Evolutionary conservation across 2,797 vertebrate species (phyloP).

Genomic region (Semotilus atromaculatus): DNA sequence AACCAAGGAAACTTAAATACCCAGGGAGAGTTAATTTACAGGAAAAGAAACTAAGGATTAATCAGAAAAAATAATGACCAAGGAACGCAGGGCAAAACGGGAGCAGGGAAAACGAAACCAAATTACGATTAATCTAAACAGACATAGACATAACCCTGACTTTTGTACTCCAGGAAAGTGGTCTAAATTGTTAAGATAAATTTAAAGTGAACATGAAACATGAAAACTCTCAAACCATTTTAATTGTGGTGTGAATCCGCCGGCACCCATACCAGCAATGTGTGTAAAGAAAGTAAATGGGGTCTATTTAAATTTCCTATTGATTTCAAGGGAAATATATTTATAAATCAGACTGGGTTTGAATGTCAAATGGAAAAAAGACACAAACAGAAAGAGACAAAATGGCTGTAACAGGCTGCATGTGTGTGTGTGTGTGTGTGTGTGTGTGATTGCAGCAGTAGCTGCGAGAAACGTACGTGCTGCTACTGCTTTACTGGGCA

Average conservation of each 20-base stretch:
- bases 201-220: constrained; percentile 16
- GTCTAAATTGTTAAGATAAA: constrained; percentile 48
- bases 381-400: neutral
- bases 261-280: neutral
- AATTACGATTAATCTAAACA: neutral
- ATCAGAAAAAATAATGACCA: neutral
- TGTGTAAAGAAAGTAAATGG: neutral
- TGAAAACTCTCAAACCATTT: neutral
- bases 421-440: neutral
- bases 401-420: neutral
- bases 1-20: neutral
- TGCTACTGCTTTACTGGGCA: constrained; percentile 79
- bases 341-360: constrained; percentile 10
- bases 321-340: constrained; percentile 2
- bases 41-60: neutral
- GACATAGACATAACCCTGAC: neutral
- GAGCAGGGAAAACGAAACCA: neutral
- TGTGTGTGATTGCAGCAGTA: constrained; percentile 18
- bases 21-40: neutral
- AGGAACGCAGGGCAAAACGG: neutral
- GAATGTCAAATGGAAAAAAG: constrained; percentile 29
- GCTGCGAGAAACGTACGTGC: constrained; percentile 79
- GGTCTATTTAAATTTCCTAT: constrained; percentile 4
- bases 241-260: neutral
- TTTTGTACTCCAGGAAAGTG: constrained; percentile 65